Evolutionary conservation across 2,888 invertebrate species (phyloP).

Genomic region (Pomacea canaliculata): DNA sequence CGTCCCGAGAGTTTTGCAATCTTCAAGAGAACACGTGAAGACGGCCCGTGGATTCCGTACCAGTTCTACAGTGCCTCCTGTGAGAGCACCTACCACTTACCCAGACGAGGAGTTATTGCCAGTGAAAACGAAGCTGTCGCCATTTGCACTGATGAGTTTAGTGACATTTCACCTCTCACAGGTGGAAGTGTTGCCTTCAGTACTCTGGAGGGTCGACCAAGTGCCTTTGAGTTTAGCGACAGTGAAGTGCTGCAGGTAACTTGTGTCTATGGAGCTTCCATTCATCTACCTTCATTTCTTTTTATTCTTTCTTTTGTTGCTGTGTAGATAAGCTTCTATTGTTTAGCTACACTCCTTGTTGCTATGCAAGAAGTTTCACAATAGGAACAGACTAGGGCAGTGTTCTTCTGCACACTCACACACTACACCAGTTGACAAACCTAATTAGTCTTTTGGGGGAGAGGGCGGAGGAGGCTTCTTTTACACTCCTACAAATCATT

Average conservation of each 20-base stretch:
- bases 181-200: constrained; percentile 96
- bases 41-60: constrained; percentile 78
- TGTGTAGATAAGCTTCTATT: neutral
- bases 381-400: too few species aligned
- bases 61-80: constrained; percentile 85
- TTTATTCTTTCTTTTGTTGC: neutral
- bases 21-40: constrained; percentile 81
- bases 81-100: constrained; percentile 88
- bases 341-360: too few species aligned
- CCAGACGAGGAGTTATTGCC: constrained; percentile 74
- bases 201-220: constrained; percentile 93
- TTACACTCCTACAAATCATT: too few species aligned
- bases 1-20: constrained; percentile 97
- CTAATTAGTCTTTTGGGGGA: neutral
- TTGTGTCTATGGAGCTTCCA: too few species aligned
- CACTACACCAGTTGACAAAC: neutral
- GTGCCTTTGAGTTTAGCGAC: constrained; percentile 90
- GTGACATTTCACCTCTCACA: constrained; percentile 94
- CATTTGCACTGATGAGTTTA: constrained; percentile 97
- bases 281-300: neutral
- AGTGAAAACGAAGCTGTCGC: constrained; percentile 90
- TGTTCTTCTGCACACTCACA: too few species aligned
- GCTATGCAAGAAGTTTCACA: too few species aligned
- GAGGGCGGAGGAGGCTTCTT: too few species aligned
- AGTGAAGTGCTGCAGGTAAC: constrained; percentile 89